Base-by-base conservation (phyloP, 1,140 invertebrate species). In the Caenorhabditis briggsae region DNA sequence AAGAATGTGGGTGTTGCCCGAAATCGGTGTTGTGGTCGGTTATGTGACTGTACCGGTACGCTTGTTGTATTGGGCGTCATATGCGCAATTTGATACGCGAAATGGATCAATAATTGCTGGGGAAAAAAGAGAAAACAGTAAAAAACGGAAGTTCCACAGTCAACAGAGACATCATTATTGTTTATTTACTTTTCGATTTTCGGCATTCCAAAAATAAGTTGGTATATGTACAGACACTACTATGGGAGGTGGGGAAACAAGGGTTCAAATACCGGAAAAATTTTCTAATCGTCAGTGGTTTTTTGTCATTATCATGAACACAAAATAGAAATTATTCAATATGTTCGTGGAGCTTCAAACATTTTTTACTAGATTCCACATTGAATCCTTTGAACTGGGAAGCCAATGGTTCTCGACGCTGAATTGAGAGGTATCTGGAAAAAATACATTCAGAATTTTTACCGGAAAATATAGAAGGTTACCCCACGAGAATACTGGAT, bases 381-480 rank as follows among this genome's bases (percentile, higher is more conserved):
- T 48, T 64, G 50, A 88, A 88, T 48, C 87, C 87, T 58, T 83
- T 82, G 61, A 88, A 88, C 14, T 88, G 87, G 8, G 61, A 41
- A 56, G 78, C 55, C 59, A 88, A 59, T 50, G 88, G 87, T 46
- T 88, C 84, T 8, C 70, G 58, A 33, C 87, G 48, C 23, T 88
- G 87, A 7, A 83, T 74, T 20, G 78, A 58, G 5, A 88, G 53
- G 25, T 88, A 88, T 23, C 87, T 86, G 58, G 83, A 85, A 86
- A 55, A 70, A n/a, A 46, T 53, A 64, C 9, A 3, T 46, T 5
- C 0, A n/a, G 6, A 3, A 7, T 82, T 9, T 20, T 16, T 16
- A 8, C 18, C 2, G 1, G 8, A 9, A 5, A 58, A 16, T 9
- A n/a, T 0, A 12, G 6, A 2, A 48, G 53, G 64, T 55, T 50